phyloP scores from a whole-genome alignment of 2,113 vertebrate genomes.

The Ascaphus truei region DNA sequence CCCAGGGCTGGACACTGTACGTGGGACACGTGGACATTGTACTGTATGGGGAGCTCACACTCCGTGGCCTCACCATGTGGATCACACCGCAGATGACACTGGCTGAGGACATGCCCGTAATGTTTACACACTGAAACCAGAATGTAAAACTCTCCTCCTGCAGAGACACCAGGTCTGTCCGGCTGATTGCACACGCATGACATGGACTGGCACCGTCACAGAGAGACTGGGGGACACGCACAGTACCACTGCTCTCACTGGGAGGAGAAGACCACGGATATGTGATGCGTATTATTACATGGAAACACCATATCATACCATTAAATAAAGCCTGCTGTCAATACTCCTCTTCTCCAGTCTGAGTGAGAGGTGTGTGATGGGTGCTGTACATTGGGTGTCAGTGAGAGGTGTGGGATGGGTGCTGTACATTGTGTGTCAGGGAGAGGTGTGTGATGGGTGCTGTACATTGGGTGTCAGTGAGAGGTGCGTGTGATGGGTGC shows the following conservation, averaged over 20 bases:
- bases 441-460: neutral
- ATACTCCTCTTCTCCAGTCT: neutral
- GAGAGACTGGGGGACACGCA: neutral
- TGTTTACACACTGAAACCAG: conserved; percentile 24
- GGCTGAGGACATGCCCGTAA: neutral
- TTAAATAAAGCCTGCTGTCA: conserved; percentile 29
- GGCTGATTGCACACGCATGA: conserved; percentile 5
- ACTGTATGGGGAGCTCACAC: too few species aligned
- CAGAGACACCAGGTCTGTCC: neutral
- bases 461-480: neutral
- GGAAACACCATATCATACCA: neutral
- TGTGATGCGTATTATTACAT: conserved; percentile 17
- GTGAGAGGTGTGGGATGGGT: neutral
- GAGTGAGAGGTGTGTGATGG: neutral
- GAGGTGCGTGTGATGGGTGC: neutral
- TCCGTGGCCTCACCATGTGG: too few species aligned
- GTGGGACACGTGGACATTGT: too few species aligned
- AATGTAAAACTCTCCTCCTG: conserved; percentile 8
- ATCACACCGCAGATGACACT: neutral
- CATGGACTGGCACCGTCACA: neutral
- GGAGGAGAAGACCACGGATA: neutral
- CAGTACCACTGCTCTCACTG: neutral
- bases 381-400: neutral
- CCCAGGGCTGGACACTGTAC: too few species aligned
- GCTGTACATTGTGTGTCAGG: neutral